These are phyloP conservation scores for Spodoptera exigua DNA, from an alignment of 2,888 invertebrate genomes.

Conservation along the genomic window DNA sequence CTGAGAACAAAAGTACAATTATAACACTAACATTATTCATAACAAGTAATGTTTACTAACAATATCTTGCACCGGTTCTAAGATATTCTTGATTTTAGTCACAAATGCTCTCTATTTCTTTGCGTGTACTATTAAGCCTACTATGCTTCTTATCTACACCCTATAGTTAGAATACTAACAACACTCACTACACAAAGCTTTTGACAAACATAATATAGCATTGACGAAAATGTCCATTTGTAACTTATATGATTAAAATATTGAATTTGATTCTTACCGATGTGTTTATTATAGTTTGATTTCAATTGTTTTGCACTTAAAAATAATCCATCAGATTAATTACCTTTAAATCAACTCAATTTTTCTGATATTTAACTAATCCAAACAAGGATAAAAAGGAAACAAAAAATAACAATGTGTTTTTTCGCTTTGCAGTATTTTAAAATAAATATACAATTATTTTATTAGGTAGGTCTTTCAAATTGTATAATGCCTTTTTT, in stretches of 20 bases:
- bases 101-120: conserved; percentile 33
- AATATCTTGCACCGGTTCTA: neutral
- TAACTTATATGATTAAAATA: no score
- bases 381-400: neutral
- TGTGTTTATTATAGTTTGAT: no score
- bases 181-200: neutral
- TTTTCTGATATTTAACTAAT: neutral
- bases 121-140: conserved; percentile 3
- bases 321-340: no score
- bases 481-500: conserved; percentile 55
- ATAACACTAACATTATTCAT: no score
- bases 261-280: no score
- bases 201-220: no score
- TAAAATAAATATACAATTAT: conserved; percentile 15
- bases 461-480: conserved; percentile 55
- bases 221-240: no score
- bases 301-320: no score
- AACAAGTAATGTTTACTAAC: no score
- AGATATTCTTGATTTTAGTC: conserved; percentile 4
- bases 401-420: neutral
- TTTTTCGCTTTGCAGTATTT: conserved; percentile 24
- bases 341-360: no score
- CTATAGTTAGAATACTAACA: neutral
- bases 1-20: conserved; percentile 1
- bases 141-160: conserved; percentile 7